A percentile compares a stretch with the other conserved stretches of the same genome.
phyloP scores from a whole-genome alignment of 2,113 vertebrate genomes.

The Paraplagusia blochii region DNA sequence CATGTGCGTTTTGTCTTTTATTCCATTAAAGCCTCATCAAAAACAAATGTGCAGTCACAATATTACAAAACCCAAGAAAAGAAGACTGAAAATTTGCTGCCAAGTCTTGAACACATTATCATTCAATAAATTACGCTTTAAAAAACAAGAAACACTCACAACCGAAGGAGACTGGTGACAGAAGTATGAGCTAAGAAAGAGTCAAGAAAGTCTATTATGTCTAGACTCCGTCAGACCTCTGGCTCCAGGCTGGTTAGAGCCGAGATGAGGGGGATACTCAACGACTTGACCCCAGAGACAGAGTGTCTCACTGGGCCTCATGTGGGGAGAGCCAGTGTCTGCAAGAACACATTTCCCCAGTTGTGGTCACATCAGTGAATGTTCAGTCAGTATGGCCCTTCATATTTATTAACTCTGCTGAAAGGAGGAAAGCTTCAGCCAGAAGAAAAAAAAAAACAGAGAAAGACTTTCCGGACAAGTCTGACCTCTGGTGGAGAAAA shows the following conservation, averaged over 20 bases:
- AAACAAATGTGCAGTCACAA: not conserved
- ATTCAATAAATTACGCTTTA: constrained; percentile 9
- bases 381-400: constrained; percentile 20
- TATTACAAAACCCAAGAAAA: constrained; percentile 1
- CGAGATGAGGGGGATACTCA: constrained; percentile 58
- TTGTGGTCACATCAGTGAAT: constrained; percentile 41
- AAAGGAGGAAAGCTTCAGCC: constrained; percentile 7
- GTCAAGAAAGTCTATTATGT: constrained; percentile 56
- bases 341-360: constrained; percentile 43
- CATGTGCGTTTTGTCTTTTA: not conserved
- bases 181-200: constrained; percentile 24
- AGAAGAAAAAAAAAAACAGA: not conserved
- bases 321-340: constrained; percentile 48
- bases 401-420: constrained; percentile 29
- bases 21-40: not conserved
- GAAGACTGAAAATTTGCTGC: not conserved
- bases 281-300: constrained; percentile 68
- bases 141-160: constrained; percentile 39
- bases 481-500: constrained; percentile 65
- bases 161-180: constrained; percentile 28
- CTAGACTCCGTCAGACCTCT: constrained; percentile 61
- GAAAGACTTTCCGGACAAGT: constrained; percentile 31
- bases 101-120: constrained; percentile 19
- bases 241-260: constrained; percentile 66
- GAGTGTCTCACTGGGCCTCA: constrained; percentile 59